Evolutionary conservation across 2,113 vertebrate genomes (phyloP).

Genomic region (Myanophis thanlyinensis): DNA sequence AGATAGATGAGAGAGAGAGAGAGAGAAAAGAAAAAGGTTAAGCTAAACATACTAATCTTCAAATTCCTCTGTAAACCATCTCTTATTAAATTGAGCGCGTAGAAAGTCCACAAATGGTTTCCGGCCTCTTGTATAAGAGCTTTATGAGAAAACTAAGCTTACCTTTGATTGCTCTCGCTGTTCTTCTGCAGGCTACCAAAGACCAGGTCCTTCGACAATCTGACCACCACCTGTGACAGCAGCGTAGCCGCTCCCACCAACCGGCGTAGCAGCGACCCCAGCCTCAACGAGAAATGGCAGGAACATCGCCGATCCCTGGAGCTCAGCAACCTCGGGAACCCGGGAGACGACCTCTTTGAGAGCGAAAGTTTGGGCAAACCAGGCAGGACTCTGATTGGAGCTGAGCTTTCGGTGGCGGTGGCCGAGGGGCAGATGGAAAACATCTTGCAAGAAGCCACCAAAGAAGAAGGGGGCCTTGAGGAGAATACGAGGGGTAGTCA

Average conservation of each 20-base stretch:
- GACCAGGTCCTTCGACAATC: constrained; percentile 95
- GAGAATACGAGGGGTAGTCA: constrained; percentile 52
- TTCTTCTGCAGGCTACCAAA: constrained; percentile 82
- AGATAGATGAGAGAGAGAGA: too few relatives aligned
- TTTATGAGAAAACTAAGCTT: neutral
- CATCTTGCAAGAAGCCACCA: constrained; percentile 91
- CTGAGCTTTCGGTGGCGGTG: constrained; percentile 85
- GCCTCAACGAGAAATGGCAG: constrained; percentile 97
- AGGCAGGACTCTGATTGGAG: constrained; percentile 62
- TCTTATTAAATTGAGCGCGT: fast-evolving
- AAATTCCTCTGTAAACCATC: neutral
- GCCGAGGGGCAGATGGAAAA: constrained; percentile 94
- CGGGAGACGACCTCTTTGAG: constrained; percentile 73
- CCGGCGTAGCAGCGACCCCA: constrained; percentile 95
- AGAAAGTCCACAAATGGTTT: neutral
- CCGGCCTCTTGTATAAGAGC: neutral
- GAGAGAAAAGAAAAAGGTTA: too few relatives aligned
- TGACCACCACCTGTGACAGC: constrained; percentile 87
- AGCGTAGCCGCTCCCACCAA: constrained; percentile 77
- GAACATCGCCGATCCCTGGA: constrained; percentile 93
- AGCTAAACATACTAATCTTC: too few relatives aligned
- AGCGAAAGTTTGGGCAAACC: constrained; percentile 63
- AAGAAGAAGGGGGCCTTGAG: constrained; percentile 78
- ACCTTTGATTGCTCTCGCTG: neutral
- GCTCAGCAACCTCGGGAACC: constrained; percentile 77